Base-by-base conservation (phyloP, 2,113 vertebrate genomes). In the Mormyrus iriodes region DNA sequence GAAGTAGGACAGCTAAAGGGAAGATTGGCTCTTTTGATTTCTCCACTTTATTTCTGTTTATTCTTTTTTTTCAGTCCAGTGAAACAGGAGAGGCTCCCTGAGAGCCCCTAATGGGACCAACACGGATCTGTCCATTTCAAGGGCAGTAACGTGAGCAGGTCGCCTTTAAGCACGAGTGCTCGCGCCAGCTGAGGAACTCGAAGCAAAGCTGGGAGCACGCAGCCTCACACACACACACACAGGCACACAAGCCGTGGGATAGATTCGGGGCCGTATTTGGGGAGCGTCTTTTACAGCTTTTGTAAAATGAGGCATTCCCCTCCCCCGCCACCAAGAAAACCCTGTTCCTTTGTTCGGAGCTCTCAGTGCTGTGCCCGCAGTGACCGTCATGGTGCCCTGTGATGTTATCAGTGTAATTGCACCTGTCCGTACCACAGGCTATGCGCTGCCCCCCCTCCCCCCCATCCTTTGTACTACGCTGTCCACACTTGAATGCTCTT, bases 351-450 rank as follows among this genome's bases (percentile, higher is more conserved):
- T 48, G 44, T 48, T 13, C 3, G 7, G 9, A 21, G 8, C 21
- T 19, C 82, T 46, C 42, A 24, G 17, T 44, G 24, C 82, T 48
- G 0, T 12, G 92, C 91, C 92, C 91, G 93, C 93, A 91, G 91
- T 89, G 93, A 91, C 90, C 91, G 92, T 92, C 92, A 91, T 93
- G 92, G 91, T 55, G 92, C 90, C 90, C 90, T 94, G 92, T 94
- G 95, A 96, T 96, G 93, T 95, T 95, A 95, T 96, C 95, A 93
- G 92, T 93, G 93, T 96, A 96, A 95, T 95, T 95, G 94, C 95
- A 95, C 95, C 95, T 95, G 94, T 95, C 94, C 93, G 92, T 92
- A 93, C 93, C 92, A 92, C 86, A 89, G 93, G 92, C 94, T 92
- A 90, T 42, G 89, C 65, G 92, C 92, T 92, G n/a, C 10, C 27